A percentile compares a stretch with the other conserved stretches of the same genome.
Evolutionary conservation across 2,113 vertebrate species (phyloP).

Genomic region (Gobio gobio): DNA sequence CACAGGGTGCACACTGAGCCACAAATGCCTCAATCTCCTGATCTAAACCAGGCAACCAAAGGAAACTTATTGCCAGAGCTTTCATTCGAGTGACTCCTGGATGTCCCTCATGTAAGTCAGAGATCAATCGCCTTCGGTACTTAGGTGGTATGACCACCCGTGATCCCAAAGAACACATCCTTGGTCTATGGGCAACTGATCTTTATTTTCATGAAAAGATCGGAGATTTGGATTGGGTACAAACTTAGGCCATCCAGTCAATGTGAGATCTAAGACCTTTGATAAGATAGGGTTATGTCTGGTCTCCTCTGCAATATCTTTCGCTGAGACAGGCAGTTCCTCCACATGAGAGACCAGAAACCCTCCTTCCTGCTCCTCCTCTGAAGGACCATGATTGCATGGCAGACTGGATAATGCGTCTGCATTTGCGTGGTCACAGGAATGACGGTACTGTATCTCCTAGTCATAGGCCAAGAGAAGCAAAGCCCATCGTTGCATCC

Average conservation of each 20-base stretch:
- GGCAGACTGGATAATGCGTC: constrained; percentile 22
- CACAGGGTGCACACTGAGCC: no score
- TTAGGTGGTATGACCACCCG: not conserved
- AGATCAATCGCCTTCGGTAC: constrained; percentile 18
- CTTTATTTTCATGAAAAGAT: constrained; percentile 13
- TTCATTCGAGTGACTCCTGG: constrained; percentile 9
- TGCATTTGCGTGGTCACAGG: constrained; percentile 27
- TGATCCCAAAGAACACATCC: constrained; percentile 10
- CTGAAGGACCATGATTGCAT: not conserved
- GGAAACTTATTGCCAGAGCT: not conserved
- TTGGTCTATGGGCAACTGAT: not conserved
- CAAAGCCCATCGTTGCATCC: constrained; percentile 36
- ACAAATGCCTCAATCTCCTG: no score
- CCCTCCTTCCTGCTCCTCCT: not conserved
- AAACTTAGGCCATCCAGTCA: constrained; percentile 17
- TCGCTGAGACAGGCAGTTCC: not conserved
- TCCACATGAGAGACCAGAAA: constrained; percentile 26
- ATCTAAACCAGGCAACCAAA: no score
- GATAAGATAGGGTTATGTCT: not conserved
- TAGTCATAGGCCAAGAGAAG: constrained; percentile 36
- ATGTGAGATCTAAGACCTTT: not conserved
- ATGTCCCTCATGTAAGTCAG: constrained; percentile 33
- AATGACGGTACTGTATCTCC: constrained; percentile 30
- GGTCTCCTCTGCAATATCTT: constrained; percentile 11
- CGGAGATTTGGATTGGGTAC: not conserved